A percentile compares a stretch with the other conserved stretches of the same genome.
Conservation (phyloP, 2,113 vertebrate species). For the Motacilla tschutschensis region DNA sequence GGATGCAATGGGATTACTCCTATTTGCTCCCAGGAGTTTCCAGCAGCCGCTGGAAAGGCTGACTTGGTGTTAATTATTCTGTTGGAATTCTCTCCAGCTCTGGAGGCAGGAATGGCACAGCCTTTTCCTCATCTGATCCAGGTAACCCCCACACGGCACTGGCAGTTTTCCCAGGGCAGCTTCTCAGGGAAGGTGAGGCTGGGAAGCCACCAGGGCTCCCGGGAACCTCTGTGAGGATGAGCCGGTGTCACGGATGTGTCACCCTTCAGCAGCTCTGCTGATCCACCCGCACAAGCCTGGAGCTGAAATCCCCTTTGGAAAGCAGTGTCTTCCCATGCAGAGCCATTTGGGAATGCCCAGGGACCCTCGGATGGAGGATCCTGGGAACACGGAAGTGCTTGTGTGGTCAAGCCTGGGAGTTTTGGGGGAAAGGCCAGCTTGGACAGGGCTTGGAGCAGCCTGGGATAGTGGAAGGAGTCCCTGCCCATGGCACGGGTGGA, state of each 20-base stretch:
- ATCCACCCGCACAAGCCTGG: background rate
- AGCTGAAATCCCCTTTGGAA: background rate
- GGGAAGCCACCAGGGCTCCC: background rate
- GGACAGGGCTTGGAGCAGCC: accelerated
- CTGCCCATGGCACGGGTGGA: background rate
- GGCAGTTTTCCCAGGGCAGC: background rate
- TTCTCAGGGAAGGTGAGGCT: background rate
- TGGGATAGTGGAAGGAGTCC: background rate
- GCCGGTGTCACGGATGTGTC: background rate
- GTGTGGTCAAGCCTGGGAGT: background rate
- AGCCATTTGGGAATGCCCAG: background rate
- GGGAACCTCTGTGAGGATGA: background rate
- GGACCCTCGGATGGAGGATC: background rate
- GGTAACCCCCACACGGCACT: background rate
- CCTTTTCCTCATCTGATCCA: background rate
- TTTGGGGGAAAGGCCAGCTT: background rate
- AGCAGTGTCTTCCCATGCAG: background rate
- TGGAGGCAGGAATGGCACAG: background rate
- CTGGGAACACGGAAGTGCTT: accelerated
- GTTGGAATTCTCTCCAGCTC: background rate
- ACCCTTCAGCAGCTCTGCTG: background rate
- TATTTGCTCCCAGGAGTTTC: background rate
- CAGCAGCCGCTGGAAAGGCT: background rate
- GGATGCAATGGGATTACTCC: too few species aligned
- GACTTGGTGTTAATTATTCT: background rate